A percentile compares a stretch with the other conserved stretches of the same genome.
These are phyloP conservation scores for Aurelia sp. DNA, from an alignment of 30 jellyfish, hydroid and myxozoan genomes.

Conservation along the genomic window DNA sequence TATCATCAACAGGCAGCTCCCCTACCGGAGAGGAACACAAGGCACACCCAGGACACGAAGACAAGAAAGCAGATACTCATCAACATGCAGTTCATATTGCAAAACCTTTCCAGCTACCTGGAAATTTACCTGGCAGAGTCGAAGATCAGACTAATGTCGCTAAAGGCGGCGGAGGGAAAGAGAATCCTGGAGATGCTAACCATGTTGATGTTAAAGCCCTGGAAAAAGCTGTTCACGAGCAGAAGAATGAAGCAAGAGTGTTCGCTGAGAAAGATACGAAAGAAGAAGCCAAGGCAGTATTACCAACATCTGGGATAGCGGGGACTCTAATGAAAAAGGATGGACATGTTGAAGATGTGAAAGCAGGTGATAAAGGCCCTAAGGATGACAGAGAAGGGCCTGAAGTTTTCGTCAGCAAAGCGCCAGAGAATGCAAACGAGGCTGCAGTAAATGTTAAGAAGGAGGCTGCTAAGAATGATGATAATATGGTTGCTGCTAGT, in stretches of 20 bases:
- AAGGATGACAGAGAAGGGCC: background rate
- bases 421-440: slow-evolving; percentile 1
- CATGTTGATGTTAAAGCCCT: background rate
- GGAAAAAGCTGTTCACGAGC: slow-evolving; percentile 8
- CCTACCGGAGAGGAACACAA: slow-evolving; percentile 48
- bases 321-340: background rate
- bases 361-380: background rate
- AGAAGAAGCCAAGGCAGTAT: background rate
- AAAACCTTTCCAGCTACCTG: slow-evolving; percentile 48
- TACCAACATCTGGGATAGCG: background rate
- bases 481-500: background rate
- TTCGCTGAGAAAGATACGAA: background rate
- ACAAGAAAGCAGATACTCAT: background rate
- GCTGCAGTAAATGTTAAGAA: slow-evolving; percentile 9
- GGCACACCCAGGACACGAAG: slow-evolving; percentile 61
- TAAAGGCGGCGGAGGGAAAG: background rate
- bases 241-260: background rate
- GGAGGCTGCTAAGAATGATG: background rate
- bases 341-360: background rate
- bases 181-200: background rate
- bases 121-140: background rate
- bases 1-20: slow-evolving; percentile 51
- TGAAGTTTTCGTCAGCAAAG: background rate
- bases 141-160: slow-evolving; percentile 4
- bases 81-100: background rate